Conservation (phyloP, 2,888 invertebrate genomes). For the Hoplodrina ambigua region DNA sequence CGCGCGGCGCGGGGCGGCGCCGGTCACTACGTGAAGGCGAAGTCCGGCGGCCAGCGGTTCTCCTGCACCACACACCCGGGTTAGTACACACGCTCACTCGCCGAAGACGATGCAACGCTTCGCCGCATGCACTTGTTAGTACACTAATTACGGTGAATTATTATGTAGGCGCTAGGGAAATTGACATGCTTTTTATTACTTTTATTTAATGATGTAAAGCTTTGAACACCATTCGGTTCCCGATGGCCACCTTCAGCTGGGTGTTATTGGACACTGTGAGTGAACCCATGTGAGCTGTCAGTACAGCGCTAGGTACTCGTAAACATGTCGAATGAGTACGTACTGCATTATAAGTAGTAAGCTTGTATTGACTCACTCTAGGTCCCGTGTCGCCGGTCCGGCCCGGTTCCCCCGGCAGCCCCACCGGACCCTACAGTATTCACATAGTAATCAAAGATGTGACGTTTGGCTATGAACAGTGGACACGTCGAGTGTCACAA, state of each 20-base stretch:
- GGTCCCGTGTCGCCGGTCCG: slow-evolving; percentile 94
- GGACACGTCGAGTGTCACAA: neutral
- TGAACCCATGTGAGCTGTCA: neutral
- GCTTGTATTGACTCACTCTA: slow-evolving; percentile 92
- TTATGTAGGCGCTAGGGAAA: slow-evolving; percentile 5
- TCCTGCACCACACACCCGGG: slow-evolving; percentile 81
- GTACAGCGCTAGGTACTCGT: slow-evolving; percentile 18
- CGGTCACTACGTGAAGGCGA: slow-evolving; percentile 85
- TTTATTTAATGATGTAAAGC: slow-evolving; percentile 2
- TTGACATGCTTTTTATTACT: slow-evolving; percentile 32
- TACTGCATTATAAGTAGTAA: neutral
- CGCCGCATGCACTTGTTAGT: slow-evolving; percentile 20
- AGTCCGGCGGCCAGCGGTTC: slow-evolving; percentile 87
- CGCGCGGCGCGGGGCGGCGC: slow-evolving; percentile 14
- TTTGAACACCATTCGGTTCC: neutral
- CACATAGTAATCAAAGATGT: neutral
- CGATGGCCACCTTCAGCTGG: neutral
- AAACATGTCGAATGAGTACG: neutral
- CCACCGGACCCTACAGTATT: slow-evolving; percentile 93
- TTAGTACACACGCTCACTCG: slow-evolving; percentile 72
- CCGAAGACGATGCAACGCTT: slow-evolving; percentile 1
- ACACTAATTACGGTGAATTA: neutral
- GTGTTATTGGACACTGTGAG: slow-evolving; percentile 13
- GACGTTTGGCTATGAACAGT: neutral
- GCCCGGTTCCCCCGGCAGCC: slow-evolving; percentile 94